Evolutionary conservation across 2,797 vertebrate species (phyloP), one percentile per base, ranked within the genome.

Genomic region (Varecia variegata): DNA sequence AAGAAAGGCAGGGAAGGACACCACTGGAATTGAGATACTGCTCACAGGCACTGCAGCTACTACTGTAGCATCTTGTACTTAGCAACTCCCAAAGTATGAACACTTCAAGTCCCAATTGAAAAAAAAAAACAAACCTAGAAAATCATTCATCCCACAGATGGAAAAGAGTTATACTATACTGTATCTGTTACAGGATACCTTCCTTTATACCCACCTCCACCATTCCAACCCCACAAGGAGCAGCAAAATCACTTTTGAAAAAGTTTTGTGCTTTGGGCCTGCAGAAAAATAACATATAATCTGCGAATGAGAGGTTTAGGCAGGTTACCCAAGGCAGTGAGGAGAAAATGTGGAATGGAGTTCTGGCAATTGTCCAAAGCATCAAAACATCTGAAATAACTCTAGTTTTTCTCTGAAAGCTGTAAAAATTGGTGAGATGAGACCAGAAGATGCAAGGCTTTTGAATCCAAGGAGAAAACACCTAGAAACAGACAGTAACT

Each of bases 221-320:
- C 2, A 14, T n/a, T n/a, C n/a, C 17, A 52, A 47, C 12, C n/a
- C 9, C 23, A 32, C 32, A 87, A 93, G 40, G 77, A 93, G 62
- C 56, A 84, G n/a, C 30, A 83, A 82, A 94, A 67, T 74, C 35
- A 86, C 38, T 74, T 82, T 67, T 88, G 25, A 81, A 76, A 90
- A 74, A 35, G 23, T 71, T 85, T 91, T 90, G 50, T 96, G 79
- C 73, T 94, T 96, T 90, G 58, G 43, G 54, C 47, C 65, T 85
- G 25, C 62, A 79, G 71, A 94, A 73, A 94, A 96, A 83, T 70
- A 73, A 50, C 67, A 88, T 45, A 17, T 43, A 40, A 54, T 90
- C 67, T 47, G n/a, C 32, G 65, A 88, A 87, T 54, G 43, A 77
- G 81, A 89, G 80, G 71, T 18, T 60, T n/a, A 82, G 32, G 38